Conservation (phyloP, 2,113 vertebrate genomes). For the Neolamprologus cancellatus region DNA sequence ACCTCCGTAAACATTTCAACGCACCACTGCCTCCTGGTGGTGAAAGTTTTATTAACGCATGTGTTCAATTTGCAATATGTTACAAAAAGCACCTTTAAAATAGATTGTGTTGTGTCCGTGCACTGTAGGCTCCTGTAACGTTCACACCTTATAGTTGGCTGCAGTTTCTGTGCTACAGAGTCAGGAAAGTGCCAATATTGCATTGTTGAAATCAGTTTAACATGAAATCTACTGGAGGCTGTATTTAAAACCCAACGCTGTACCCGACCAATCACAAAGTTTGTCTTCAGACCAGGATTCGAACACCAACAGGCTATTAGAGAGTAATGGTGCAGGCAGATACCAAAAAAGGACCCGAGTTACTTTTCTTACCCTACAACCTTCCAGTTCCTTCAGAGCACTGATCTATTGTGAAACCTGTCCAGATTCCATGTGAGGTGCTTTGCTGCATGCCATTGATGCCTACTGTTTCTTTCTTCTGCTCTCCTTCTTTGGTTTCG, state of each 20-base stretch:
- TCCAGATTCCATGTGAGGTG: constrained; percentile 29
- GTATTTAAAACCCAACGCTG: neutral
- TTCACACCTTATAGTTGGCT: neutral
- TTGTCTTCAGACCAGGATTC: neutral
- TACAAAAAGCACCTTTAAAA: neutral
- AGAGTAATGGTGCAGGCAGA: neutral
- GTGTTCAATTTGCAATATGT: neutral
- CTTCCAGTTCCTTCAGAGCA: neutral
- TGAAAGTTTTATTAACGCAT: neutral
- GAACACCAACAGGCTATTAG: neutral
- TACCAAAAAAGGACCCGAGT: neutral
- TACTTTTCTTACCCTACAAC: neutral
- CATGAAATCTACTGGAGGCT: neutral
- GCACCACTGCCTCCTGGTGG: neutral
- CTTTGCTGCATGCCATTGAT: constrained; percentile 74
- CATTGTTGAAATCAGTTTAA: neutral
- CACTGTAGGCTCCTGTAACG: neutral
- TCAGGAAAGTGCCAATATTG: neutral
- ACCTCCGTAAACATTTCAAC: neutral
- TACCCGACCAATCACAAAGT: neutral
- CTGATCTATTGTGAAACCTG: neutral
- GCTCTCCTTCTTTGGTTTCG: neutral
- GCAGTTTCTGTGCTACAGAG: neutral
- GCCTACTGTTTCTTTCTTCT: constrained; percentile 58
- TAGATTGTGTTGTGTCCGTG: neutral